Base-by-base conservation (phyloP, 2,888 invertebrate genomes). In the Dasypolia templi region DNA sequence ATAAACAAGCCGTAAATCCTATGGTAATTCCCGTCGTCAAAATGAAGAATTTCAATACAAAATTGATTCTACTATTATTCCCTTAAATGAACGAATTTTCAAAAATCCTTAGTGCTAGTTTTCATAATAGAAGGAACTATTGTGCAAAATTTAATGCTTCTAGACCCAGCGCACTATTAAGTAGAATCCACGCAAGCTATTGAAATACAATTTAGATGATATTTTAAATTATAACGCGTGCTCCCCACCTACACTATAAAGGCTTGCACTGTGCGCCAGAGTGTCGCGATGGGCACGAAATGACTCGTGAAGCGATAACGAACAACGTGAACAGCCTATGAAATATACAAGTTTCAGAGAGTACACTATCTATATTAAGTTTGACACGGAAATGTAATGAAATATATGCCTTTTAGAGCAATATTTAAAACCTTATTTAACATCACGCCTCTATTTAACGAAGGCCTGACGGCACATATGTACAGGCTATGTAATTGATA, bases 281-380 rank as follows among this genome's bases (percentile, higher is more conserved):
- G 83, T 86, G 84, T 77, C 74, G 42, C 77, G 77, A 86, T 86
- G 78, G 46, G 79, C 77, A 80, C 71, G 85, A 87, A 86, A 87
- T 86, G 86, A 82, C 76, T 82, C 80, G 86, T 84, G 79, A 86
- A 86, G 74, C 26, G 86, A 85, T 85, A 85, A 77, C 75, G 84
- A 68, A 77, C 44, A 75, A 77, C 83, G 84, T 84, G 83, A 77
- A 81, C 63, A 79, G 83, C 75, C 86, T 86, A 67, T 75, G 65
- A 75, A 81, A 81, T 81, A 66, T 76, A 74, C 19, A 76, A 76
- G 75, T 77, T 76, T 44, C 59, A 74, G 59, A 79, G 51, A 19
- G n/a, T 14, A 19, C 26, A 26, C 39, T 58, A 49, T 3, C 17
- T 66, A 49, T 66, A 49, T 65, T 51, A 42, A 49, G 51, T 55